A percentile compares a stretch with the other conserved stretches of the same genome.
phyloP scores from a whole-genome alignment of 2,113 vertebrate species.

The Daboia siamensis region DNA sequence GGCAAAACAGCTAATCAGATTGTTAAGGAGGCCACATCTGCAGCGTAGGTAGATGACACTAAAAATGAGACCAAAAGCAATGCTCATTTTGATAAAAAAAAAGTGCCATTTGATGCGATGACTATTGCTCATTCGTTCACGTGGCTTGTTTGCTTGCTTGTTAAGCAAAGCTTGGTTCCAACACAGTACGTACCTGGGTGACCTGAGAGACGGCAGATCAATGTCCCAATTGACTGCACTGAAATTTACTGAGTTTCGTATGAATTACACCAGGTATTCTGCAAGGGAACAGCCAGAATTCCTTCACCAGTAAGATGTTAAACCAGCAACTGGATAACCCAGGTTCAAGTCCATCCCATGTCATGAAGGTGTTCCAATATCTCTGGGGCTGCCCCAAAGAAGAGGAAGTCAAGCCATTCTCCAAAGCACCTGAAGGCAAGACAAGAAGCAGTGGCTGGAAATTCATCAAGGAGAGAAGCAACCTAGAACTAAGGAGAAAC shows the following conservation, averaged over 20 bases:
- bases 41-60: neutral
- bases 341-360: no score
- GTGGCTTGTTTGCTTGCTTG: neutral
- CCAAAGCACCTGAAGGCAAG: no score
- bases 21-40: conserved; percentile 13
- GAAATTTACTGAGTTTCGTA: neutral
- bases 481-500: no score
- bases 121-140: neutral
- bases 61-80: neutral
- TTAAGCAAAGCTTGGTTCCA: neutral
- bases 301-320: neutral
- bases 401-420: no score
- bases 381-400: no score
- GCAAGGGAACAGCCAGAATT: neutral
- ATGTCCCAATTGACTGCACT: neutral
- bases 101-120: neutral
- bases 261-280: neutral
- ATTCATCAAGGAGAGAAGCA: no score
- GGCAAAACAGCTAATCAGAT: conserved; percentile 7
- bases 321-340: neutral
- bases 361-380: no score
- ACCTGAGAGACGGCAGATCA: neutral
- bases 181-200: neutral
- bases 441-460: no score
- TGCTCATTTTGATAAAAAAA: neutral